A percentile compares a stretch with the other conserved stretches of the same genome.
phyloP scores from a whole-genome alignment of 2,888 invertebrate species.

The Tinea pellionella region DNA sequence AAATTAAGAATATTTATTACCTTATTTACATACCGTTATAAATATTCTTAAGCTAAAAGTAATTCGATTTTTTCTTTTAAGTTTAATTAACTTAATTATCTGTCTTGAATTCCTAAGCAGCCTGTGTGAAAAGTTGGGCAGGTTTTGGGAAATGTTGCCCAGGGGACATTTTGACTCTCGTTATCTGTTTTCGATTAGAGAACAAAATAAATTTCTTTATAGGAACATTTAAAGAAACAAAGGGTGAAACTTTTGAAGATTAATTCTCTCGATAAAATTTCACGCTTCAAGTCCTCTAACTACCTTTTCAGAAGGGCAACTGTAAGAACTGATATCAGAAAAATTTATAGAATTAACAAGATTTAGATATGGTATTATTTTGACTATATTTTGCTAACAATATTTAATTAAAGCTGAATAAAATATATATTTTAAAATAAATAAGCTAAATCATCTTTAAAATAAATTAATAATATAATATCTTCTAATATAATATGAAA shows the following conservation, averaged over 20 bases:
- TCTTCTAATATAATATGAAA: slow-evolving; percentile 11
- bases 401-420: too few relatives aligned
- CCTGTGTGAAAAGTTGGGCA: neutral
- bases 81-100: slow-evolving; percentile 3
- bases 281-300: slow-evolving; percentile 51
- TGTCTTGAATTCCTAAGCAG: neutral
- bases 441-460: too few relatives aligned
- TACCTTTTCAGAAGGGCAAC: slow-evolving; percentile 36
- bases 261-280: slow-evolving; percentile 66
- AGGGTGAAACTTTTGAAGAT: slow-evolving; percentile 55
- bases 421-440: too few relatives aligned
- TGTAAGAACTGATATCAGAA: slow-evolving; percentile 37
- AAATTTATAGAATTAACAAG: slow-evolving; percentile 27
- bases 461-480: neutral
- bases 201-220: slow-evolving; percentile 48
- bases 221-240: slow-evolving; percentile 48
- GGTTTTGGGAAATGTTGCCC: slow-evolving; percentile 21
- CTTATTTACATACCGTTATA: neutral
- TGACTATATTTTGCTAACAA: neutral
- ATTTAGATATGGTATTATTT: slow-evolving; percentile 20
- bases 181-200: slow-evolving; percentile 53
- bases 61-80: neutral
- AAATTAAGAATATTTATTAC: neutral
- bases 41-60: neutral
- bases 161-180: slow-evolving; percentile 29